Evolutionary conservation across 2,113 vertebrate genomes (phyloP).

Genomic region (Daubentonia madagascariensis): DNA sequence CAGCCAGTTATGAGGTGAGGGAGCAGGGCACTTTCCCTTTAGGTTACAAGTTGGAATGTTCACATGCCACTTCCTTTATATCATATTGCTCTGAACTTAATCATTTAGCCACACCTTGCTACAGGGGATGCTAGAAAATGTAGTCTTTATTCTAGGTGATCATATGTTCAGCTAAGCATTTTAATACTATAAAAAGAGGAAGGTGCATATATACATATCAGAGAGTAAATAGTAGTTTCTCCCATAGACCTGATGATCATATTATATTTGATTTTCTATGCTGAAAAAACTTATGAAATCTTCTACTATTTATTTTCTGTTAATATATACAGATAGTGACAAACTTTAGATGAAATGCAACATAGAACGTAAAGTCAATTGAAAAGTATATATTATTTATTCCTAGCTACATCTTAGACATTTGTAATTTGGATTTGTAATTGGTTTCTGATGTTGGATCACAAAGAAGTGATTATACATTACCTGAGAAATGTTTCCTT

Average conservation of each 20-base stretch:
- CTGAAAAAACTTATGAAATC: neutral
- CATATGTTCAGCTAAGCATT: neutral
- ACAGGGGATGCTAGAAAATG: neutral
- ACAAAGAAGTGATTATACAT: neutral
- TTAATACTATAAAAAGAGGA: neutral
- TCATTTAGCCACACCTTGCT: neutral
- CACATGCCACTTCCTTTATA: neutral
- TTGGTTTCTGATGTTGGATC: neutral
- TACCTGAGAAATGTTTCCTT: neutral
- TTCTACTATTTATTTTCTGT: neutral
- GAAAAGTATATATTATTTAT: neutral
- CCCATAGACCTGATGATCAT: neutral
- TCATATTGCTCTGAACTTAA: neutral
- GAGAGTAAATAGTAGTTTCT: neutral
- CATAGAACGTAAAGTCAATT: neutral
- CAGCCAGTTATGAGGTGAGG: neutral
- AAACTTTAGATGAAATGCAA: neutral
- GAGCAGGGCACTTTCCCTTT: neutral
- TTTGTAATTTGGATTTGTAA: neutral
- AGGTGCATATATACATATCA: neutral
- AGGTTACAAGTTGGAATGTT: neutral
- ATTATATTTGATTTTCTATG: neutral
- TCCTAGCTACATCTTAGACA: neutral
- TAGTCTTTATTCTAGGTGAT: neutral
- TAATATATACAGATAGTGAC: neutral